Conservation (phyloP, 2,113 vertebrate species). For the Nyctereutes procyonoides region DNA sequence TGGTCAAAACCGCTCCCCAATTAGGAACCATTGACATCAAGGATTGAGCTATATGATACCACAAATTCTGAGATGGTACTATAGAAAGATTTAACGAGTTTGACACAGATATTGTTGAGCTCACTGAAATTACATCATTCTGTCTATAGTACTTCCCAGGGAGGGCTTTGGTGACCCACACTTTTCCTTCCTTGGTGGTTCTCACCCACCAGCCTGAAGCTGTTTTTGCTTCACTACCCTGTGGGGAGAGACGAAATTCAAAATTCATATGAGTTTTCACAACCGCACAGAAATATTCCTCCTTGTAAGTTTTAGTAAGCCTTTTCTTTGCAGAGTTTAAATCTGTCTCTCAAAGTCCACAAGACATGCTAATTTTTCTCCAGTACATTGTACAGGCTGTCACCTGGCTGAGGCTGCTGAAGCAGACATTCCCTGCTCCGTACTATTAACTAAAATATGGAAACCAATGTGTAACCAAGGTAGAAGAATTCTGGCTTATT, state of each 20-base stretch:
- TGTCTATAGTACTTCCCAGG: background rate
- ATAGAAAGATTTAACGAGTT: background rate
- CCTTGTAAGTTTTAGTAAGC: background rate
- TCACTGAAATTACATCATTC: background rate
- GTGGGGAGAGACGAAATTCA: background rate
- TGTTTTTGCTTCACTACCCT: background rate
- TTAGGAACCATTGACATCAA: background rate
- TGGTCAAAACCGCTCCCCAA: background rate
- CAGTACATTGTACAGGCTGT: background rate
- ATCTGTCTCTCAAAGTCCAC: conserved; percentile 13
- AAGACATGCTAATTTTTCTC: background rate
- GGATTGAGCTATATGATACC: background rate
- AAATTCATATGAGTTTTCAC: background rate
- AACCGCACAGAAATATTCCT: background rate
- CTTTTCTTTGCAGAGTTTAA: conserved; percentile 46
- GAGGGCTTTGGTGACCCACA: background rate
- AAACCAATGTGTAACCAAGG: background rate
- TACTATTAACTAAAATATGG: background rate
- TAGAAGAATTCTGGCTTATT: conserved; percentile 46
- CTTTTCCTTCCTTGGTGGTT: background rate
- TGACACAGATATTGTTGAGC: background rate
- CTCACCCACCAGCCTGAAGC: background rate
- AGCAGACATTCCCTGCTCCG: background rate
- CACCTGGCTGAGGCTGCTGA: background rate
- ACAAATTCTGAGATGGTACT: background rate